phyloP scores from a whole-genome alignment of 2,113 vertebrate species.

The Scophthalmus maximus region DNA sequence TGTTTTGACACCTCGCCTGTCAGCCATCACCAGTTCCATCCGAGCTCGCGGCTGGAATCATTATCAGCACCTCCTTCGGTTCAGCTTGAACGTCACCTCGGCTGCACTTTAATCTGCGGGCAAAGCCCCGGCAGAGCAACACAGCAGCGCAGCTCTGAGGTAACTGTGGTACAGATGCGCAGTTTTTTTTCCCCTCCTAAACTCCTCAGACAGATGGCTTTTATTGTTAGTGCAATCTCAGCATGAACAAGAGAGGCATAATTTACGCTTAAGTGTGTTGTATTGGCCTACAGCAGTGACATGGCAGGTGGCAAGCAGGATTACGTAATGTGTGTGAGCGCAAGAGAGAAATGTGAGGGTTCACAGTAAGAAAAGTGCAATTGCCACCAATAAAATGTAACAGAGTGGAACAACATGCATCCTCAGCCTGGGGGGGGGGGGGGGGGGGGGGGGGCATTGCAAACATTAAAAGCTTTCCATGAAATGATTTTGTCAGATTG shows the following conservation, averaged over 20 bases:
- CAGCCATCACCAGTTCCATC: conserved; percentile 17
- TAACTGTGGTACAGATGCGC: conserved; percentile 14
- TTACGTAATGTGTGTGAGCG: conserved; percentile 47
- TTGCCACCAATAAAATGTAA: too few species aligned
- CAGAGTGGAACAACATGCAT: background rate
- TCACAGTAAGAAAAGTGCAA: too few species aligned
- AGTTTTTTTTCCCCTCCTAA: background rate
- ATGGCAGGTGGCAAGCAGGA: conserved; percentile 46
- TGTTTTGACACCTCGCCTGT: conserved; percentile 23
- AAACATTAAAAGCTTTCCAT: too few species aligned
- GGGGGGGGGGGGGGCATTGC: too few species aligned
- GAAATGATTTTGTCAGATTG: background rate
- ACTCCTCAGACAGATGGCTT: conserved; percentile 37
- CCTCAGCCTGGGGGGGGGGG: background rate
- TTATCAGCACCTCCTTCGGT: conserved; percentile 11
- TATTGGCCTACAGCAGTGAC: conserved; percentile 40
- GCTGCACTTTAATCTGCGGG: conserved; percentile 3
- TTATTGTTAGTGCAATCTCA: conserved; percentile 41
- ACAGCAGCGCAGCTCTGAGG: conserved; percentile 4
- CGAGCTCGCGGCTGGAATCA: conserved; percentile 30
- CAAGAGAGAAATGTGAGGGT: conserved; percentile 32
- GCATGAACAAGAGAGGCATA: conserved; percentile 20
- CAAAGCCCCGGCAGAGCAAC: conserved; percentile 4
- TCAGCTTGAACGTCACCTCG: conserved; percentile 9
- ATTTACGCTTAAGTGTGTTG: conserved; percentile 37